A percentile compares a stretch with the other conserved stretches of the same genome.
Conservation (phyloP, 1,140 invertebrate genomes). For the Bombus haemorrhoidalis region DNA sequence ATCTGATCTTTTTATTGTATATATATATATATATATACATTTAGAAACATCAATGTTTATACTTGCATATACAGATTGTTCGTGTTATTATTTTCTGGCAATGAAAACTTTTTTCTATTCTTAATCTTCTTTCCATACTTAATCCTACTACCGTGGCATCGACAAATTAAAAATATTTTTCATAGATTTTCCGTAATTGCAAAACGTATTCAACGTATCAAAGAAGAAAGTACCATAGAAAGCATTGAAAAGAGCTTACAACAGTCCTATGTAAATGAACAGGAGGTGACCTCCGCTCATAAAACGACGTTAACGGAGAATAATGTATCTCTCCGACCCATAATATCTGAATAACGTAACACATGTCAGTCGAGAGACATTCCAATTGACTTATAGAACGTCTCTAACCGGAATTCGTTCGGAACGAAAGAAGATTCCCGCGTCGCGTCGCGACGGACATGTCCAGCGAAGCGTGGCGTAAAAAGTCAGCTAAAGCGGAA, state of each 20-base stretch:
- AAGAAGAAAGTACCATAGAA: not conserved
- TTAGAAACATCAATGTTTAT: no score
- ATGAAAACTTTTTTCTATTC: no score
- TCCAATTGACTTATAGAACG: not conserved
- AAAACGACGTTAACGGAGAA: not conserved
- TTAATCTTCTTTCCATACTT: no score
- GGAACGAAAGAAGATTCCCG: slow-evolving; percentile 4
- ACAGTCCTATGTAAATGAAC: not conserved
- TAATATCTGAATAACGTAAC: not conserved
- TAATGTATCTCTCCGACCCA: not conserved
- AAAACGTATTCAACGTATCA: not conserved
- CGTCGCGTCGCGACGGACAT: slow-evolving; percentile 3
- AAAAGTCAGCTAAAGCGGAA: slow-evolving; percentile 31
- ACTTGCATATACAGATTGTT: no score
- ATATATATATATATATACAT: no score
- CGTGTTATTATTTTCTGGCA: no score
- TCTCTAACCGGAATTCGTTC: slow-evolving; percentile 20
- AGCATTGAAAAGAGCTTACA: not conserved
- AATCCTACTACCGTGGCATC: no score
- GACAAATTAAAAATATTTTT: no score
- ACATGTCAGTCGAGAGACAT: not conserved
- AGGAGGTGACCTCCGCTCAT: not conserved
- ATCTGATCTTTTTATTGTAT: no score
- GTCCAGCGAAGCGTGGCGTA: not conserved
- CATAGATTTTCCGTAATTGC: no score